Evolutionary conservation across 2,888 invertebrate species (phyloP).

Genomic region (Diarsia dahlii): DNA sequence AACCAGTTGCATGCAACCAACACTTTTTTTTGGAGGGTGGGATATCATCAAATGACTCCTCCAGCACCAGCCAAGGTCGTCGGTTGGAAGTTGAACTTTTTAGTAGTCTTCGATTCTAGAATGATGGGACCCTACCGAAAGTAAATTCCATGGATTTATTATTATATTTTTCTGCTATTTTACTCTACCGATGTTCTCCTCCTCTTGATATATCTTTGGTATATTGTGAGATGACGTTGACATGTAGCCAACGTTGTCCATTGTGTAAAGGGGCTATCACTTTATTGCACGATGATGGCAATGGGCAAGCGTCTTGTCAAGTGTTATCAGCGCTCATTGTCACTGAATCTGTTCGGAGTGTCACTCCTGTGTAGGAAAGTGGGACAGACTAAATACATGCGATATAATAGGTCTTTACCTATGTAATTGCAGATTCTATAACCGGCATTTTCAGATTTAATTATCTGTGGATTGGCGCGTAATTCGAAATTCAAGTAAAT

Average conservation of each 20-base stretch:
- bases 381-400: slow-evolving; percentile 16
- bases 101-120: neutral
- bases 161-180: neutral
- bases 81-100: too few species aligned
- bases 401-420: too few species aligned
- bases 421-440: too few species aligned
- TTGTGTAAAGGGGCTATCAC: slow-evolving; percentile 49
- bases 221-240: slow-evolving; percentile 46
- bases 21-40: too few species aligned
- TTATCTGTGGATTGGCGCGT: too few species aligned
- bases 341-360: slow-evolving; percentile 32
- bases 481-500: too few species aligned
- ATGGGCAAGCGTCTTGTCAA: slow-evolving; percentile 53
- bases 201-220: slow-evolving; percentile 22
- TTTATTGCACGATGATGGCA: slow-evolving; percentile 50
- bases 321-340: slow-evolving; percentile 50
- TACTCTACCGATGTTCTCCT: neutral
- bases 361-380: slow-evolving; percentile 26
- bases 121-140: neutral
- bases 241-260: slow-evolving; percentile 41
- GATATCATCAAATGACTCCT: too few species aligned
- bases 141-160: neutral
- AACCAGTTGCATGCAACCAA: too few species aligned
- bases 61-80: too few species aligned
- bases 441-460: too few species aligned